Evolutionary conservation across 2,888 invertebrate genomes (phyloP).

Genomic region (Pomacea canaliculata): DNA sequence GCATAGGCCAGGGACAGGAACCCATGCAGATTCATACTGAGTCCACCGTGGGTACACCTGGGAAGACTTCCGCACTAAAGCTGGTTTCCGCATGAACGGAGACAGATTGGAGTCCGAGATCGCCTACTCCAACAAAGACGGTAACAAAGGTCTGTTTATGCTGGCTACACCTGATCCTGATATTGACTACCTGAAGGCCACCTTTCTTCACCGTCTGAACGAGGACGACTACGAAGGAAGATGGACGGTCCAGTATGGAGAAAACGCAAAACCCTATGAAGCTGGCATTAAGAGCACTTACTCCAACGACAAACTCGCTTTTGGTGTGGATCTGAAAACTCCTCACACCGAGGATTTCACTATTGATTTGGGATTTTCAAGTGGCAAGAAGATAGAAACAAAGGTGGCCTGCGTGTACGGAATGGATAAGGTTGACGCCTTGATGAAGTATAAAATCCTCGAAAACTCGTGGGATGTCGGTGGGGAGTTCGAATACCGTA

Average conservation of each 20-base stretch:
- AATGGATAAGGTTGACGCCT: conserved; percentile 4
- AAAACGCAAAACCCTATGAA: conserved; percentile 28
- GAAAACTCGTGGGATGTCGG: conserved; percentile 11
- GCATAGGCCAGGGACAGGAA: conserved; percentile 1
- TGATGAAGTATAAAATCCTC: conserved; percentile 13
- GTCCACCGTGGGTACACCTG: conserved; percentile 25
- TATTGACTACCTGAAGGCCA: conserved; percentile 25
- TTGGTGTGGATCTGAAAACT: conserved; percentile 29
- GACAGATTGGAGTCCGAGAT: conserved; percentile 27
- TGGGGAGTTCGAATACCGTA: conserved; percentile 21
- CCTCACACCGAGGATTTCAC: conserved; percentile 27
- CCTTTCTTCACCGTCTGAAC: conserved; percentile 17
- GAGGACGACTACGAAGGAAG: conserved; percentile 8
- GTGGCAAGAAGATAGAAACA: neutral
- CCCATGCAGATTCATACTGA: conserved; percentile 9
- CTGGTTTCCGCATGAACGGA: conserved; percentile 26
- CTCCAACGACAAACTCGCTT: conserved; percentile 12
- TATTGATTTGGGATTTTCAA: conserved; percentile 7
- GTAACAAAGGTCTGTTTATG: conserved; percentile 23
- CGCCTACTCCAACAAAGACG: conserved; percentile 21
- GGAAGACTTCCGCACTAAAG: conserved; percentile 32
- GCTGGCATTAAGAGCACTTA: conserved; percentile 21
- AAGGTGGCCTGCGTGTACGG: conserved; percentile 15
- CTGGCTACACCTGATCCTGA: conserved; percentile 30
- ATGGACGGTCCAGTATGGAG: conserved; percentile 17